These are phyloP conservation scores for Ferrisia virgata DNA, from an alignment of 2,888 invertebrate species.

Conservation along the genomic window DNA sequence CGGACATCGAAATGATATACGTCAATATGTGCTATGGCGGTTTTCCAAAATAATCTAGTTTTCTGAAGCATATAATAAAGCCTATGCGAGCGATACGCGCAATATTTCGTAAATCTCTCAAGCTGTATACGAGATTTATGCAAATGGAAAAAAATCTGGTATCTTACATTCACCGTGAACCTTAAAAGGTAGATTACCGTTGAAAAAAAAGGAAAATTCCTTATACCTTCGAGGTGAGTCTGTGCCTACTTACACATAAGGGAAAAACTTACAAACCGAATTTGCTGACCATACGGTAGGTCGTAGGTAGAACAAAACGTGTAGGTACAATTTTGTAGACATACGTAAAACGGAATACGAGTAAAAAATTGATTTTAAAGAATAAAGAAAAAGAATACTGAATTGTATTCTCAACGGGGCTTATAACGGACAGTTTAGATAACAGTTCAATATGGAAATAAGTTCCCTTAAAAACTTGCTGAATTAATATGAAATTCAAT, in stretches of 20 bases:
- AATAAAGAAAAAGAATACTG: not conserved
- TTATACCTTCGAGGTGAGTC: not conserved
- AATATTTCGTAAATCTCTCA: not conserved
- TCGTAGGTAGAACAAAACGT: not conserved
- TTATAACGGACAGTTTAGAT: constrained; percentile 28
- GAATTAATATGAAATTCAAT: constrained; percentile 24
- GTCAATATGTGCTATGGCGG: not conserved
- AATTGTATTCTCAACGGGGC: constrained; percentile 16
- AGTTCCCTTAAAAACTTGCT: not conserved
- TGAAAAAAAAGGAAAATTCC: not conserved
- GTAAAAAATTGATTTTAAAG: not conserved
- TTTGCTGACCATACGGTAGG: constrained; percentile 7
- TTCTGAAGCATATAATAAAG: not conserved
- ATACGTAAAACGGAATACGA: not conserved
- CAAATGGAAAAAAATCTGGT: not conserved
- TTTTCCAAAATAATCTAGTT: not conserved
- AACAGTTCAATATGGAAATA: constrained; percentile 25
- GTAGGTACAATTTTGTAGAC: not conserved
- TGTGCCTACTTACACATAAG: not conserved
- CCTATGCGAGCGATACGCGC: not conserved
- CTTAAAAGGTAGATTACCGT: not conserved
- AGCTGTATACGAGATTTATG: not conserved
- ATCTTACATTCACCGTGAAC: not conserved
- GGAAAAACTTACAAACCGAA: not conserved
- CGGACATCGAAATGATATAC: not conserved